Evolutionary conservation across 2,797 vertebrate species (phyloP).

Genomic region (Mastacembelus armatus): DNA sequence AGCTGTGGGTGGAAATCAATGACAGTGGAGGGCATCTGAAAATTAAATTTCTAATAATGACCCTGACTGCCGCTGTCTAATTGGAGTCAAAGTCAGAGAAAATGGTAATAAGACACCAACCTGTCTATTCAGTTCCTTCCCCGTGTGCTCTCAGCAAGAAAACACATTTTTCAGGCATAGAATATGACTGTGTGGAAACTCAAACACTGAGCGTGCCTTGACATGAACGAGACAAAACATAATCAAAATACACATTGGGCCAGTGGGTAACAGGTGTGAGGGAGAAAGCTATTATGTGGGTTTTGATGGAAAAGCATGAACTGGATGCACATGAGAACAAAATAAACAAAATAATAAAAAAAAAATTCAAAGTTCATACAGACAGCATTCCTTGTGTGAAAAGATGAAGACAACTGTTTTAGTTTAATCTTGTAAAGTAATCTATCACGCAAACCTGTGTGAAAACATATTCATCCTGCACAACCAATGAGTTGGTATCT

Average conservation of each 20-base stretch:
- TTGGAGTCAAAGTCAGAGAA: conserved; percentile 78
- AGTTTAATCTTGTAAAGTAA: conserved; percentile 38
- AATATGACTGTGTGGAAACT: conserved; percentile 49
- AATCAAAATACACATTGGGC: conserved; percentile 70
- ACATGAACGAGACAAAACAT: conserved; percentile 65
- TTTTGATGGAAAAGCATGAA: conserved; percentile 72
- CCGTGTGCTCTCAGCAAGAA: conserved; percentile 26
- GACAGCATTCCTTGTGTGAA: conserved; percentile 20
- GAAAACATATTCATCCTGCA: conserved; percentile 97
- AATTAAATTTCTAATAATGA: conserved; percentile 87
- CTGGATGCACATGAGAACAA: conserved; percentile 34
- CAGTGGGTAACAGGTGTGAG: conserved; percentile 76
- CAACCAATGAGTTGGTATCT: conserved; percentile 94
- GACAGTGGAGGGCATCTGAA: conserved; percentile 87
- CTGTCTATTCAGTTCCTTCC: conserved; percentile 63
- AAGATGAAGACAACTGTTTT: conserved; percentile 21
- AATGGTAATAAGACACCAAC: conserved; percentile 68
- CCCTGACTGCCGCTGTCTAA: conserved; percentile 72
- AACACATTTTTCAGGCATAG: conserved; percentile 56
- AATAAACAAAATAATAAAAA: conserved; percentile 1
- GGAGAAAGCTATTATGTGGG: conserved; percentile 67
- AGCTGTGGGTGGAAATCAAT: conserved; percentile 90
- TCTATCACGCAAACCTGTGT: conserved; percentile 87
- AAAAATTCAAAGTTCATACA: conserved; percentile 42
- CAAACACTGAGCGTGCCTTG: conserved; percentile 47